Percentiles rank a stretch among this genome's conserved stretches.
These are phyloP conservation scores for Macrotrachela quadricornifera DNA, from an alignment of 1,140 invertebrate genomes.

Conservation along the genomic window DNA sequence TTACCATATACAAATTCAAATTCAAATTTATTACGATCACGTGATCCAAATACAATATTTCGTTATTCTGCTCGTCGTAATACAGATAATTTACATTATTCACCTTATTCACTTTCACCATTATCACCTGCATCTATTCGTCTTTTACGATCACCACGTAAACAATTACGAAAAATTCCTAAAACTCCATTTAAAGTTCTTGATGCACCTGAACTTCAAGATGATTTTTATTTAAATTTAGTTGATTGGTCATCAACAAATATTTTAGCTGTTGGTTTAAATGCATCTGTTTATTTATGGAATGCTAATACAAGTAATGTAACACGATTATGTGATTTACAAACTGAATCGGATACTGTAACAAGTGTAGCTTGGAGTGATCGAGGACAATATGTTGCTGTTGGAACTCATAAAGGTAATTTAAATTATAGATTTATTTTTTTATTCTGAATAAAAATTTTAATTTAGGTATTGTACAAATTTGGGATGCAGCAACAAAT, in stretches of 20 bases:
- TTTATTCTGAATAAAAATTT: too few relatives aligned
- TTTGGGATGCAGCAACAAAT: conserved; percentile 77
- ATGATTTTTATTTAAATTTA: conserved; percentile 95
- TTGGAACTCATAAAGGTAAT: conserved; percentile 91
- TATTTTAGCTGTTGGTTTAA: conserved; percentile 89
- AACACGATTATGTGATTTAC: conserved; percentile 76
- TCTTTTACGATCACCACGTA: conserved; percentile 67
- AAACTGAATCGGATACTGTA: conserved; percentile 54
- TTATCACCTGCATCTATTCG: conserved; percentile 84
- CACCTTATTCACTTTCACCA: conserved; percentile 6
- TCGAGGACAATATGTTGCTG: conserved; percentile 77
- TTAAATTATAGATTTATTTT: too few relatives aligned
- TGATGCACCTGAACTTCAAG: conserved; percentile 92
- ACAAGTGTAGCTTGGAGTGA: conserved; percentile 98
- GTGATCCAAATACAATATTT: too few relatives aligned
- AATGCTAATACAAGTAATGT: conserved; percentile 95
- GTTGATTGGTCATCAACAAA: conserved; percentile 99
- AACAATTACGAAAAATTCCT: conserved; percentile 69
- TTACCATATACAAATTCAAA: too few relatives aligned
- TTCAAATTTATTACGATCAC: too few relatives aligned
- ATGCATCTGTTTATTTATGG: conserved; percentile 95
- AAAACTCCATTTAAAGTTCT: conserved; percentile 90
- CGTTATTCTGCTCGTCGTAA: too few relatives aligned
- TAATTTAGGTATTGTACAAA: conserved; percentile 79
- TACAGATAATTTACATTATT: too few relatives aligned